Evolutionary conservation across 2,113 vertebrate species (phyloP).

Genomic region (Crocuta crocuta): DNA sequence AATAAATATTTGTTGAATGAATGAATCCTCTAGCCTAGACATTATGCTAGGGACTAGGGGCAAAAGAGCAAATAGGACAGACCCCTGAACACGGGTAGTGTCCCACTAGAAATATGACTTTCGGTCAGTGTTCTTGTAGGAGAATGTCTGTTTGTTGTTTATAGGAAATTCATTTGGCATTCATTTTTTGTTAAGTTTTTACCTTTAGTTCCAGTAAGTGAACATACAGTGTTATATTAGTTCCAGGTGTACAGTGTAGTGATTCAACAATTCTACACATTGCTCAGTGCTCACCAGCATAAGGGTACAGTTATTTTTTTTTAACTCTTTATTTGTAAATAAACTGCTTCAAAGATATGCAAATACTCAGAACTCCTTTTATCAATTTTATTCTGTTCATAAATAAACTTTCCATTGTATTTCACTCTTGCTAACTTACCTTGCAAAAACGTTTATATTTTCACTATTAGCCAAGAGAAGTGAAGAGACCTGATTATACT

Average conservation of each 20-base stretch:
- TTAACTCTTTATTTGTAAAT: constrained; percentile 18
- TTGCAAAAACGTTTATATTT: not conserved
- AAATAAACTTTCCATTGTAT: not conserved
- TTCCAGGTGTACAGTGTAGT: not conserved
- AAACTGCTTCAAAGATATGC: not conserved
- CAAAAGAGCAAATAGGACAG: not conserved
- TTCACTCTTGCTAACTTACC: not conserved
- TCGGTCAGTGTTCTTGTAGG: not conserved
- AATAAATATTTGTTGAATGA: not conserved
- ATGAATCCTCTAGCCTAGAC: not conserved
- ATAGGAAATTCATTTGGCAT: not conserved
- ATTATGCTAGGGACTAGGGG: not conserved
- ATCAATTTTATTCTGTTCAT: not conserved
- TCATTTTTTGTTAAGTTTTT: not conserved
- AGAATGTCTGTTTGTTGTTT: not conserved
- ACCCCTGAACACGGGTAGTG: not conserved
- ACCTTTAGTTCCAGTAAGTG: not conserved
- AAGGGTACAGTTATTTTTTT: not conserved
- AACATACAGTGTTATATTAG: not conserved
- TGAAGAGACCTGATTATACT: rapidly evolving
- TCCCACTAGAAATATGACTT: not conserved
- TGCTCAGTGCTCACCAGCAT: not conserved
- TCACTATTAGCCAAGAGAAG: not conserved
- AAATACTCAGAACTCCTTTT: not conserved
- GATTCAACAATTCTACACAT: not conserved